Base-by-base conservation (phyloP, 2,113 vertebrate species). In the Panurus biarmicus region DNA sequence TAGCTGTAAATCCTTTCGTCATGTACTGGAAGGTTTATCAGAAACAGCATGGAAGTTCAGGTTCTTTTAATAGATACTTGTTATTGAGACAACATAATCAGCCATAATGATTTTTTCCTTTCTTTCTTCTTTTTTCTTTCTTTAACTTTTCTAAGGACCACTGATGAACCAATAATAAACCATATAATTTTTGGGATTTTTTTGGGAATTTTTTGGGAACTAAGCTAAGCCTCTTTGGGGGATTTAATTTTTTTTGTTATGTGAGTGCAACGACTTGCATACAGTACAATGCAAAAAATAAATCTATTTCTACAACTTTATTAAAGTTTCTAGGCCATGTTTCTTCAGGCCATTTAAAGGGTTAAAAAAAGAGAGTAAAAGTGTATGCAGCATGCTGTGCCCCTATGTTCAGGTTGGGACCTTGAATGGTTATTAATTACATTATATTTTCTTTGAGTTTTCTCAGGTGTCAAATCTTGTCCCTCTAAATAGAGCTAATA, bases 1-100 rank as follows among this genome's bases (percentile, higher is more conserved):
- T 94, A 96, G 96, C 95, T 97, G 97, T 96, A 97, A 97, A 97
- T 96, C 97, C 96, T 96, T 93, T 82, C 74, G 75, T 95, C 93
- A 94, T 96, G 95, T 91, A 91, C 88, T 87, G 90, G 96, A 84
- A 93, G 88, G 88, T 97, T 96, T 96, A 91, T 90, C 91, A 96
- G 90, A 96, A 96, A 88, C 83, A 65, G 77, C 58, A 40, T 89
- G 74, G 93, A 90, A 65, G 80, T 85, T 92, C 31, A 54, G 53
- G 67, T 53, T 92, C 97, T 97, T 97, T 96, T 96, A 95, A 97
- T 96, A 97, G 95, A 48, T 70, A 50, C 70, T 95, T 86, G 88
- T 90, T 96, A 95, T 42, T 87, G 84, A 95, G 95, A 95, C 90
- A 93, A 91, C 75, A 64, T 93, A 93, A 96, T 96, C 85, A 92